Conservation (phyloP, 92 coral and sea anemone genomes). For the Zoanthus sansibaricus region DNA sequence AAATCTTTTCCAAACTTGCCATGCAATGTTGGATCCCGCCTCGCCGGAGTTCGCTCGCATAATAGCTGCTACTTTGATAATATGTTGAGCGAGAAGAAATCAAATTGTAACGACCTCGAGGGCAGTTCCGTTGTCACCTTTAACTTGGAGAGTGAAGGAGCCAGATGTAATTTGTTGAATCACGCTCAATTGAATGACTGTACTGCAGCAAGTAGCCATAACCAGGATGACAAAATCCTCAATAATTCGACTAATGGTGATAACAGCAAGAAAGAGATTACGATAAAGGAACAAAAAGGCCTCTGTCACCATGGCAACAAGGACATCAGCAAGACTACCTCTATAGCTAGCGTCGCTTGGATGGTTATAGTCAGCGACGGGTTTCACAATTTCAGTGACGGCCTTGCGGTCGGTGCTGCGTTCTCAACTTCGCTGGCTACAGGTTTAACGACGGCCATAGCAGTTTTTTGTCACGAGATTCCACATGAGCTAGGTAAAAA, state of each 20-base stretch:
- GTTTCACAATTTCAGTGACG: constrained; percentile 96
- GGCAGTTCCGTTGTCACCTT: background rate
- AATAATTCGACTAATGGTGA: background rate
- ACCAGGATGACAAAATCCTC: background rate
- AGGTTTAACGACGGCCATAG: constrained; percentile 93
- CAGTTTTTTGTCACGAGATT: constrained; percentile 93
- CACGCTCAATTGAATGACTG: background rate
- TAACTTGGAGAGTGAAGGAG: background rate
- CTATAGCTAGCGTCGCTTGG: constrained; percentile 96
- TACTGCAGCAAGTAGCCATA: too few relatives aligned
- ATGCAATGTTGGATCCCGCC: constrained; percentile 60
- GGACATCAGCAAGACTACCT: constrained; percentile 48
- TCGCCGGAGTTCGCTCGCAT: constrained; percentile 57
- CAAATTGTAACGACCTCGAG: background rate
- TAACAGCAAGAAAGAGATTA: background rate
- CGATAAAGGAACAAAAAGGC: background rate
- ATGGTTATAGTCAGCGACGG: constrained; percentile 98
- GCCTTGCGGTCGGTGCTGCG: constrained; percentile 96
- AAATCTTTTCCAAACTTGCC: constrained; percentile 5
- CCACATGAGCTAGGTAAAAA: constrained; percentile 88
- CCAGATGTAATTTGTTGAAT: background rate
- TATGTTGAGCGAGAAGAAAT: background rate
- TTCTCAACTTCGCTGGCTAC: constrained; percentile 80
- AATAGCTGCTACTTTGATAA: constrained; percentile 51
- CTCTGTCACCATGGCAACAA: constrained; percentile 71